Base-by-base conservation (phyloP, 2,888 invertebrate species). In the Brenthis ino region DNA sequence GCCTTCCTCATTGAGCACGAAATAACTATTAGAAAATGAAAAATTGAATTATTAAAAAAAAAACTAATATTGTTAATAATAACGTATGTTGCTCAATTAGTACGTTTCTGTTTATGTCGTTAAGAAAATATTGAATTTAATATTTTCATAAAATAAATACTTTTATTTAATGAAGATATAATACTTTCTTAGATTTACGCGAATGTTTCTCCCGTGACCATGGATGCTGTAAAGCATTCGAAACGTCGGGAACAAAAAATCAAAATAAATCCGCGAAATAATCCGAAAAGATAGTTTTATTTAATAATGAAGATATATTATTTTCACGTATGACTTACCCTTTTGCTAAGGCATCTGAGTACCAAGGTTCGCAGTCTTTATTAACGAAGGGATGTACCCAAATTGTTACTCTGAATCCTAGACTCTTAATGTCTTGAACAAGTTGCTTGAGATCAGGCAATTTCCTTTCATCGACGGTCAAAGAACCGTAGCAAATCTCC, bases 341-440 rank as follows among this genome's bases (percentile, higher is more conserved):
- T 67, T 94, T 94, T 0, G 87, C 82, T 53, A 93, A 82, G 54
- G 95, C 95, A 6, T 94, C 89, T 0, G 92, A 82, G 74, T 94
- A 95, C 79, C 94, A 94, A 0, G 94, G 93, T 1, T 93, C 89
- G 78, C 97, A 97, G 66, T 94, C 94, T 73, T 94, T 91, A 79
- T 97, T 96, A 24, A 97, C 95, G 82, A 98, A 98, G 0, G 98
- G 98, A 93, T 97, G 97, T 60, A 96, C 94, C 97, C 98, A 98
- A 6, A 97, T 90, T 0, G 97, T 95, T 0, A 96, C 95, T 37
- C 96, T 94, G 82, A 96, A 97, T 0, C 96, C 96, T 69, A 94
- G 85, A 0, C 85, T 79, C 77, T 96, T 95, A 28, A 98, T 89
- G 57, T 94, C 88, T 48, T 91, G 85, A 0, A 96, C 93, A 14